These are phyloP conservation scores for Eupithecia exiguata DNA, from an alignment of 2,888 invertebrate species.

Conservation along the genomic window DNA sequence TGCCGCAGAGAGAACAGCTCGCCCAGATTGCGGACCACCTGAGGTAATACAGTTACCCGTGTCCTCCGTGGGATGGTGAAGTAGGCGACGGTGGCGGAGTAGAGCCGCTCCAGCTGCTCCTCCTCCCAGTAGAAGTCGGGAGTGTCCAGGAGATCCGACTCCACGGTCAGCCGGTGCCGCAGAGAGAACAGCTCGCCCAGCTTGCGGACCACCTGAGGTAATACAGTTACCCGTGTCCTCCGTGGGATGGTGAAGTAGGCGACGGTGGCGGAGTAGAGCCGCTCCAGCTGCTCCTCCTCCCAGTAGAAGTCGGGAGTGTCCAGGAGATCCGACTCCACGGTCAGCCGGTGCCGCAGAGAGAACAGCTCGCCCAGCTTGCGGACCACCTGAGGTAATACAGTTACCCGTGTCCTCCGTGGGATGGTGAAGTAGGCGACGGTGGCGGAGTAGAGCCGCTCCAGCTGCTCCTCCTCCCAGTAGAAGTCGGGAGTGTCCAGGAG, in stretches of 20 bases:
- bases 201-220: slow-evolving; percentile 69
- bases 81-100: slow-evolving; percentile 91
- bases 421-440: slow-evolving; percentile 94
- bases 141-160: slow-evolving; percentile 96
- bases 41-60: slow-evolving; percentile 84
- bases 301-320: slow-evolving; percentile 99
- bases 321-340: slow-evolving; percentile 95
- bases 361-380: slow-evolving; percentile 90
- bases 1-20: slow-evolving; percentile 95
- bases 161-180: slow-evolving; percentile 94
- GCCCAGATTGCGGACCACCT: slow-evolving; percentile 84
- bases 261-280: slow-evolving; percentile 91
- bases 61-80: slow-evolving; percentile 93
- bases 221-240: slow-evolving; percentile 91
- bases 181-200: slow-evolving; percentile 94
- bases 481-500: slow-evolving; percentile 97
- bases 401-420: slow-evolving; percentile 91
- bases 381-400: slow-evolving; percentile 66
- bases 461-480: slow-evolving; percentile 97
- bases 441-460: slow-evolving; percentile 93
- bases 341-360: slow-evolving; percentile 93
- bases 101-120: slow-evolving; percentile 93
- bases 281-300: slow-evolving; percentile 96
- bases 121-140: slow-evolving; percentile 99
- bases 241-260: slow-evolving; percentile 93